Percentiles rank a stretch among this genome's conserved stretches.
Conservation (phyloP, 2,113 vertebrate species). For the Scopus umbretta region DNA sequence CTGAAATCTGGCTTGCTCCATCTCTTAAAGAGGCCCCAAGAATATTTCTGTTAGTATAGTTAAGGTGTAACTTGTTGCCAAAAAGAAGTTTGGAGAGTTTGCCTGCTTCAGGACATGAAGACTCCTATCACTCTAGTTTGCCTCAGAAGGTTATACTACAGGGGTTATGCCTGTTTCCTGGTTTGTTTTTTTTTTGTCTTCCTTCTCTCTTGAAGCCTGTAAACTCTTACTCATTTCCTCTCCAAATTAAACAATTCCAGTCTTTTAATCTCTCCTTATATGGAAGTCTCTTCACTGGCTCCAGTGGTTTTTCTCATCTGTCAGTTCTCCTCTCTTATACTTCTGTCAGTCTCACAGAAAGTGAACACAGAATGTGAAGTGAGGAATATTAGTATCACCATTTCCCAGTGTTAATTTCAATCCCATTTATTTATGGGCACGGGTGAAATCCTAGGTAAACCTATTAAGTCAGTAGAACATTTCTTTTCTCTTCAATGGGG, state of each 20-base stretch:
- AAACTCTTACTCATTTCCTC: conserved; percentile 23
- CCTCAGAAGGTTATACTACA: neutral
- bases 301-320: neutral
- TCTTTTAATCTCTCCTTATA: neutral
- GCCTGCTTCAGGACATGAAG: neutral
- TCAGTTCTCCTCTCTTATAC: neutral
- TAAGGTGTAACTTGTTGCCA: neutral
- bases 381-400: neutral
- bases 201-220: neutral
- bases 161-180: neutral
- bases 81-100: neutral
- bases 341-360: neutral
- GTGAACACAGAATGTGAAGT: neutral
- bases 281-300: neutral
- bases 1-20: neutral
- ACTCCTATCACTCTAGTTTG: neutral
- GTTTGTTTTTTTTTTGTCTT: neutral
- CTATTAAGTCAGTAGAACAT: neutral
- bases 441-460: neutral
- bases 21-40: neutral
- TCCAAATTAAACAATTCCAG: neutral
- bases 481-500: neutral
- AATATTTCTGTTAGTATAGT: neutral
- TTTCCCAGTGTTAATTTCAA: neutral
- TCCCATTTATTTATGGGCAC: neutral